phyloP scores from a whole-genome alignment of 2,888 invertebrate species.

The Ectemnius continuus region DNA sequence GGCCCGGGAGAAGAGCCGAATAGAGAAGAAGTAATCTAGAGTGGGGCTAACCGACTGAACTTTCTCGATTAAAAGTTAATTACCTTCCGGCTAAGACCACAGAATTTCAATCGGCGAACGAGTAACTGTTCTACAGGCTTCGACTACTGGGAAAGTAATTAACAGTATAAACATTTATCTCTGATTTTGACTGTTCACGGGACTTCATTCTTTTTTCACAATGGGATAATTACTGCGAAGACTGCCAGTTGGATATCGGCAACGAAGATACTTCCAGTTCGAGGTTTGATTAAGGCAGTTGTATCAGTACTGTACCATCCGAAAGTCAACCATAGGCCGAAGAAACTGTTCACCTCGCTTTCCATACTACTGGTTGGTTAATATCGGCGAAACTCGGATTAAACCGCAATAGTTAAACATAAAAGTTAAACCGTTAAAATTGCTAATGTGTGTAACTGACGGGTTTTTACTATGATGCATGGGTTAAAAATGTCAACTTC shows the following conservation, averaged over 20 bases:
- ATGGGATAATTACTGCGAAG: not conserved
- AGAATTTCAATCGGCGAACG: conserved; percentile 72
- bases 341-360: too few species aligned
- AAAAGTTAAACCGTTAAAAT: too few species aligned
- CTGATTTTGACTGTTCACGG: conserved; percentile 29
- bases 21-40: conserved; percentile 50
- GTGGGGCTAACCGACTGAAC: conserved; percentile 62
- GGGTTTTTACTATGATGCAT: too few species aligned
- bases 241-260: not conserved
- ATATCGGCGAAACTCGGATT: too few species aligned
- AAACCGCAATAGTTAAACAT: too few species aligned
- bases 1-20: conserved; percentile 25
- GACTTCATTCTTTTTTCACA: not conserved
- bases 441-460: too few species aligned
- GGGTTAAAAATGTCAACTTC: too few species aligned
- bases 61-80: conserved; percentile 75
- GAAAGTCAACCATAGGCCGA: too few species aligned
- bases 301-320: too few species aligned
- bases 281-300: not conserved
- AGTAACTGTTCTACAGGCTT: conserved; percentile 66
- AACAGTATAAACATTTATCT: conserved; percentile 61
- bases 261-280: not conserved
- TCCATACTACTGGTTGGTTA: too few species aligned
- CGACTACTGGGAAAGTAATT: conserved; percentile 58
- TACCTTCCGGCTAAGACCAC: conserved; percentile 71